Evolutionary conservation across 2,113 vertebrate species (phyloP).

Genomic region (Nothobranchius furzeri): DNA sequence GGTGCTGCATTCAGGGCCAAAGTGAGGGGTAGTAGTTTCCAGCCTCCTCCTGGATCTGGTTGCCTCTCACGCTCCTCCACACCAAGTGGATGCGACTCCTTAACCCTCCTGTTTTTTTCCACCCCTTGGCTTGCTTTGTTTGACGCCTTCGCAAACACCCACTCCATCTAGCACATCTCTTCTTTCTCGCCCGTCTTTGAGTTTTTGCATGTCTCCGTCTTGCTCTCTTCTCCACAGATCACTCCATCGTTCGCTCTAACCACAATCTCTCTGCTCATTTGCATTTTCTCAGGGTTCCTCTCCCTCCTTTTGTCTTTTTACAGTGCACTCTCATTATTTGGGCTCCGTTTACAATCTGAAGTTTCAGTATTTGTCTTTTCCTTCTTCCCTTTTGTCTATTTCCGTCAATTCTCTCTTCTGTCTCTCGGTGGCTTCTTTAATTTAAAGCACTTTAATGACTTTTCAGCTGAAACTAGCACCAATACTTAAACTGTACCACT

Average conservation of each 20-base stretch:
- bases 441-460: constrained; percentile 15
- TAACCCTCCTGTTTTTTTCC: constrained; percentile 20
- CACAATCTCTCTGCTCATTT: constrained; percentile 47
- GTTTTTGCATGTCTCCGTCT: constrained; percentile 39
- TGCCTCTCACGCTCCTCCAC: not conserved
- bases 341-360: not conserved
- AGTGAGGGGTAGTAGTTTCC: not conserved
- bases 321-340: not conserved
- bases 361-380: constrained; percentile 7
- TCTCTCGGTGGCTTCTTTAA: no score
- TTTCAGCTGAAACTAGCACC: constrained; percentile 26
- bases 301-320: constrained; percentile 3
- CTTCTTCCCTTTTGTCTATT: not conserved
- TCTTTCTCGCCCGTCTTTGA: constrained; percentile 19
- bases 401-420: not conserved
- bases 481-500: constrained; percentile 16
- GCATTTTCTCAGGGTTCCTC: constrained; percentile 39
- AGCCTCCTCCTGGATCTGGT: constrained; percentile 7
- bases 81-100: constrained; percentile 22
- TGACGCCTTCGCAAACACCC: constrained; percentile 70
- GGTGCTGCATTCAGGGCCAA: constrained; percentile 46
- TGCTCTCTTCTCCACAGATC: constrained; percentile 33
- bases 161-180: constrained; percentile 52
- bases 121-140: constrained; percentile 56
- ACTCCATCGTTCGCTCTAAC: constrained; percentile 17